Percentiles rank a stretch among this genome's conserved stretches.
Evolutionary conservation across 2,888 invertebrate species (phyloP).

Genomic region (Trypoxylon attenuatum): DNA sequence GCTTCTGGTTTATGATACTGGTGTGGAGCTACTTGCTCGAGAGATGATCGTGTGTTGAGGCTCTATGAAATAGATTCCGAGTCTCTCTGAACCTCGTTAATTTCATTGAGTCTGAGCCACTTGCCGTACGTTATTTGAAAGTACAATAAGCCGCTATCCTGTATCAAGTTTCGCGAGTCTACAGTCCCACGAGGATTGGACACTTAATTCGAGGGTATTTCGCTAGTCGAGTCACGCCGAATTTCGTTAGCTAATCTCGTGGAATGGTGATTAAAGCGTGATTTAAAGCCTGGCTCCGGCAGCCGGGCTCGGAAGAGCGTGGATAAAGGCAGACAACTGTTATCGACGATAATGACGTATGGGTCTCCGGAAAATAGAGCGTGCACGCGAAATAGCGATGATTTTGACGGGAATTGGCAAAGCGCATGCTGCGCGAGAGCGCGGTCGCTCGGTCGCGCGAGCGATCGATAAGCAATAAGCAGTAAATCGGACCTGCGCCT

Average conservation of each 20-base stretch:
- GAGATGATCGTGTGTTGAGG: too few species aligned
- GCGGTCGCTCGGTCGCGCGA: too few species aligned
- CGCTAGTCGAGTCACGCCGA: conserved; percentile 15
- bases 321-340: conserved; percentile 50
- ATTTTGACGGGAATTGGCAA: conserved; percentile 54
- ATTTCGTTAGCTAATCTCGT: conserved; percentile 10
- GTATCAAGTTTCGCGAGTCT: neutral
- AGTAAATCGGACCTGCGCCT: conserved; percentile 64
- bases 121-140: neutral
- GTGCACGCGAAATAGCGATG: conserved; percentile 50
- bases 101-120: neutral
- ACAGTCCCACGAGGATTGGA: neutral
- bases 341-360: conserved; percentile 55
- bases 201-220: neutral
- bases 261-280: conserved; percentile 26
- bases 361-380: conserved; percentile 38
- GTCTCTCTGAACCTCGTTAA: neutral
- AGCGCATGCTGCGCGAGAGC: too few species aligned
- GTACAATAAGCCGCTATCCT: neutral
- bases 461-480: conserved; percentile 65
- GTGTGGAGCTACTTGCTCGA: too few species aligned
- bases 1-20: conserved; percentile 15
- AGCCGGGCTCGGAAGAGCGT: conserved; percentile 21
- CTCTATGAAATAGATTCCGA: neutral
- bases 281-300: conserved; percentile 25